A percentile compares a stretch with the other conserved stretches of the same genome.
These are phyloP conservation scores for Malurus leucopterus DNA, from an alignment of 2,797 vertebrate species.

Conservation along the genomic window DNA sequence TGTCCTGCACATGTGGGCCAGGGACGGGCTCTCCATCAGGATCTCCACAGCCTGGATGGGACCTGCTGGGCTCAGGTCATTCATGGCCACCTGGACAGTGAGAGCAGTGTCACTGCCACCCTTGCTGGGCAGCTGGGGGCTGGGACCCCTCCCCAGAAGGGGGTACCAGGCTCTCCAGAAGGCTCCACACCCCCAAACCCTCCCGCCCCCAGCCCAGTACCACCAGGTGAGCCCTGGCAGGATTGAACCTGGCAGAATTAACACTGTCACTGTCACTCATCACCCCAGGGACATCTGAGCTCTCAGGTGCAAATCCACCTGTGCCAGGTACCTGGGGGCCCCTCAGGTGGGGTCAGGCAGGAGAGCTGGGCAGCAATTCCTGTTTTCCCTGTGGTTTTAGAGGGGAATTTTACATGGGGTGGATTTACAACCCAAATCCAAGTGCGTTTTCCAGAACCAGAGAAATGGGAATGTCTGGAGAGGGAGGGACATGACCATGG, in stretches of 20 bases:
- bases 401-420: neutral
- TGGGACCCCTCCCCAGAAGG: neutral
- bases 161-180: fast-evolving
- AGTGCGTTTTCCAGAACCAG: fast-evolving
- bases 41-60: constrained; percentile 77
- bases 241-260: neutral
- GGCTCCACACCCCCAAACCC: neutral
- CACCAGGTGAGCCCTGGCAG: fast-evolving
- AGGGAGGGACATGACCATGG: neutral
- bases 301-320: neutral
- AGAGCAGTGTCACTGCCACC: neutral
- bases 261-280: neutral
- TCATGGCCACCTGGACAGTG: constrained; percentile 70
- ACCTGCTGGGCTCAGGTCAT: constrained; percentile 54
- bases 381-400: neutral
- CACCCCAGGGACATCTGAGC: neutral
- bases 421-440: neutral
- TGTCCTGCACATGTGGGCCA: constrained; percentile 79
- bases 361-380: neutral
- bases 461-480: neutral
- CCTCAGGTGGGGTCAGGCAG: neutral
- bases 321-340: neutral
- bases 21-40: constrained; percentile 80
- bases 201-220: fast-evolving
- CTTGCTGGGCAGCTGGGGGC: fast-evolving